These are phyloP conservation scores for Agrotis puta DNA, from an alignment of 2,888 invertebrate species.

Conservation along the genomic window DNA sequence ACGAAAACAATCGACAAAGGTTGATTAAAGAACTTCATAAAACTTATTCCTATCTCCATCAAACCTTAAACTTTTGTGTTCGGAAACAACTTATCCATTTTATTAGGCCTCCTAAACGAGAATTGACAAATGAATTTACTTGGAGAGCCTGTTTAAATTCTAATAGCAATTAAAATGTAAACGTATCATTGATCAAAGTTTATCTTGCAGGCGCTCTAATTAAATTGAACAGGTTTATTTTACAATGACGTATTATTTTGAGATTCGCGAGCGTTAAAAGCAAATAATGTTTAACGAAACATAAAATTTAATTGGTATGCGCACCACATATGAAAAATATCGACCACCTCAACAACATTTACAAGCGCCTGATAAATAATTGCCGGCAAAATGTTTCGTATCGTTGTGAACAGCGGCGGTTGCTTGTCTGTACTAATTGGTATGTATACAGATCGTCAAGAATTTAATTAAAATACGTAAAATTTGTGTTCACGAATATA, in stretches of 20 bases:
- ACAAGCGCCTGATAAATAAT: slow-evolving; percentile 52
- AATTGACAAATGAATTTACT: slow-evolving; percentile 39
- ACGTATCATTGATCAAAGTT: neutral
- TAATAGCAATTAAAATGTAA: slow-evolving; percentile 38
- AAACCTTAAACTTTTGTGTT: slow-evolving; percentile 34
- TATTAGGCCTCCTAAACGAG: neutral
- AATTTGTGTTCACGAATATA: slow-evolving; percentile 61
- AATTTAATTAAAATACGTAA: slow-evolving; percentile 64
- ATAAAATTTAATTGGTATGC: slow-evolving; percentile 21
- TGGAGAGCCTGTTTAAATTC: slow-evolving; percentile 34
- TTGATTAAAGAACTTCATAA: slow-evolving; percentile 40
- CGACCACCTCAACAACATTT: slow-evolving; percentile 26
- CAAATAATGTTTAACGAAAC: slow-evolving; percentile 8
- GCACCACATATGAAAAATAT: slow-evolving; percentile 21
- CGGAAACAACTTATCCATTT: slow-evolving; percentile 24
- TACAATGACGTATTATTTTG: neutral
- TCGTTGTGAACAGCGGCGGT: slow-evolving; percentile 18
- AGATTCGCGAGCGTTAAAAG: slow-evolving; percentile 1
- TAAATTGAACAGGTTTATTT: slow-evolving; percentile 25
- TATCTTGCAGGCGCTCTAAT: slow-evolving; percentile 22
- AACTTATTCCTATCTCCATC: slow-evolving; percentile 23
- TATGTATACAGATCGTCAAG: slow-evolving; percentile 36
- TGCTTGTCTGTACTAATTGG: slow-evolving; percentile 44
- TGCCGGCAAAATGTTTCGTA: slow-evolving; percentile 38
- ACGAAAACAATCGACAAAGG: slow-evolving; percentile 18